phyloP scores from a whole-genome alignment of 2,888 invertebrate genomes.

The Brenthis hecate region DNA sequence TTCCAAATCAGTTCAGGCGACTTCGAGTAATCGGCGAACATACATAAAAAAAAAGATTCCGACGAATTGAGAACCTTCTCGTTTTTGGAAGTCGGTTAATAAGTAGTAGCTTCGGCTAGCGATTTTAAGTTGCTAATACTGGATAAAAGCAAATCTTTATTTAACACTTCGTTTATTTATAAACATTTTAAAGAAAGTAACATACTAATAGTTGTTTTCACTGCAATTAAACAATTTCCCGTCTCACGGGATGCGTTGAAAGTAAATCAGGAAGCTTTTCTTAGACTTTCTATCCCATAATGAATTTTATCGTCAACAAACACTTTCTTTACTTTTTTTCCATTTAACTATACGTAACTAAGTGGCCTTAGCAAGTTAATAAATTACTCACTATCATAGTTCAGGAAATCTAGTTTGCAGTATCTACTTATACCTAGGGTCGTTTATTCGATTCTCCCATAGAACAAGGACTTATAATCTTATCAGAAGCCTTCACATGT shows the following conservation, averaged over 20 bases:
- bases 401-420: no score
- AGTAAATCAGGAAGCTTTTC: slow-evolving; percentile 33
- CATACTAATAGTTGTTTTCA: slow-evolving; percentile 3
- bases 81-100: no score
- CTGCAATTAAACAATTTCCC: slow-evolving; percentile 28
- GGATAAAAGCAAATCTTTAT: background rate
- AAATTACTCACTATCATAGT: background rate
- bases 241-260: slow-evolving; percentile 33
- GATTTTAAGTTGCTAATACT: no score
- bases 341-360: background rate
- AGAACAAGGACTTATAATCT: no score
- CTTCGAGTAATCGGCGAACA: no score
- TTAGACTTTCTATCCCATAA: slow-evolving; percentile 32
- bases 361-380: background rate
- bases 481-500: no score
- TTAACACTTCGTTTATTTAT: background rate
- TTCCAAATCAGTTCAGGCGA: no score
- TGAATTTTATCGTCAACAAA: slow-evolving; percentile 1
- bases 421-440: no score
- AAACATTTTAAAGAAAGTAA: slow-evolving; percentile 3
- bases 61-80: no score
- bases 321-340: slow-evolving; percentile 10
- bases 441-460: no score
- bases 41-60: no score
- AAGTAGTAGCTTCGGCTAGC: no score